Evolutionary conservation across 2,113 vertebrate genomes (phyloP), one percentile per base, ranked within the genome.

Genomic region (Sorex araneus): DNA sequence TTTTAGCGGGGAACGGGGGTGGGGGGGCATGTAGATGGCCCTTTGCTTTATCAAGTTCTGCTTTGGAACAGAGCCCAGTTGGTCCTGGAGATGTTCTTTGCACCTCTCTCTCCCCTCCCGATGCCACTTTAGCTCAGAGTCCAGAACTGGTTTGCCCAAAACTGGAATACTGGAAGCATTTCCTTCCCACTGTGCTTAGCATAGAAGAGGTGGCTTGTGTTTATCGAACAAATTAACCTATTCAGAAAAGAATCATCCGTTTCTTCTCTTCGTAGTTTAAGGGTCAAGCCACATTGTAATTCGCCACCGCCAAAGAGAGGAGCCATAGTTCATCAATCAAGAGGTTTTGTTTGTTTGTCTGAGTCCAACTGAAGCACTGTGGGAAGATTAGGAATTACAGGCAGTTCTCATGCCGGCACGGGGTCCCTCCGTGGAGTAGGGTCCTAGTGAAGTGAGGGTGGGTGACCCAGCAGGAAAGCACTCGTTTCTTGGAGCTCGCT

Each of bases 261-360:
- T 78, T 67, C 79, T 78, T 67, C 79, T 66, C 34, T 60, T 60
- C 79, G 32, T n/a, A 11, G 50, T 64, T 89, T 78, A 89, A 82
- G 28, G 19, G 34, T 89, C 50, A 70, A 78, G n/a, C 70, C 28
- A 47, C 3, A 4, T 27, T 84, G 13, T 57, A 84, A 74, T 13
- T 79, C 64, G 23, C 34, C 25, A 32, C 30, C 77, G 19, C 15
- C 90, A 81, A 50, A 25, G 34, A 93, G 66, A 67, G 21, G 34
- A 87, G 54, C 40, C 11, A 25, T 25, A n/a, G n/a, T 87, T 92
- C 40, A 84, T 34, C 64, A 57, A 23, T 28, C 54, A 6, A 34
- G 45, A 28, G 23, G 50, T 21, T 60, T 82, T 90, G 3, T 87
- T 82, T 90, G 3, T 87, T 91, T 73, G 67, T 32, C 3, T 78